Evolutionary conservation across 2,113 vertebrate species (phyloP), one percentile per base, ranked within the genome.

Genomic region (Prochilodus magdalenae): DNA sequence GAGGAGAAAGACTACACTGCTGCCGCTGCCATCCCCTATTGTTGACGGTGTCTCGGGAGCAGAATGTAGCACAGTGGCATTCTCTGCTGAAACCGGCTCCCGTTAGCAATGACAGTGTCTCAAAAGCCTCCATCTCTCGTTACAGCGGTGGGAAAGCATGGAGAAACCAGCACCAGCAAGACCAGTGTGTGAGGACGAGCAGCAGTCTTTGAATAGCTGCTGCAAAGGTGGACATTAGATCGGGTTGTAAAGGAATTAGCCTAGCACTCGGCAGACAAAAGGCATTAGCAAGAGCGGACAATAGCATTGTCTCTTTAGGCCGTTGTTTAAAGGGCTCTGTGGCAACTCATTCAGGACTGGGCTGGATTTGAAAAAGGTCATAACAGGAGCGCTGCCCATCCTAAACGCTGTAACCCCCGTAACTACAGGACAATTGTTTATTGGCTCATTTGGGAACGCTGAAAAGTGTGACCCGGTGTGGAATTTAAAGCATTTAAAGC

Each of bases 21-120:
- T 90, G 91, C 93, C 93, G 86, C 91, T 90, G 91, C 94, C 91
- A 87, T 90, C 89, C 87, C 92, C 92, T 94, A 93, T 96, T 96
- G 95, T 96, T 92, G 91, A 92, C 84, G 86, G 71, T 82, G 82
- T 88, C 89, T 86, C 70, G 40, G 70, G 86, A 94, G 95, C 93
- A 94, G 95, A 96, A 90, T 83, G 91, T 91, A 93, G 83, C 63
- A 75, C 92, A 89, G 51, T 88, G 79, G 89, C 75, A 91, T 88
- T 77, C 95, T 96, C 93, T 95, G 93, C 87, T 73, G 93, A 86
- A 87, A 85, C 69, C 69, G 70, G 47, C 89, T 88, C 90, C 92
- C 88, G 87, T 89, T 85, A 83, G 91, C 91, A 93, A 91, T 90
- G 87, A 92, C 62, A 29, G 77, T 80, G 85, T 80, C 86, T 87